Percentiles rank a stretch among this genome's conserved stretches.
These are phyloP conservation scores for Tenthredo mesomela DNA, from an alignment of 2,888 invertebrate genomes.

Conservation along the genomic window DNA sequence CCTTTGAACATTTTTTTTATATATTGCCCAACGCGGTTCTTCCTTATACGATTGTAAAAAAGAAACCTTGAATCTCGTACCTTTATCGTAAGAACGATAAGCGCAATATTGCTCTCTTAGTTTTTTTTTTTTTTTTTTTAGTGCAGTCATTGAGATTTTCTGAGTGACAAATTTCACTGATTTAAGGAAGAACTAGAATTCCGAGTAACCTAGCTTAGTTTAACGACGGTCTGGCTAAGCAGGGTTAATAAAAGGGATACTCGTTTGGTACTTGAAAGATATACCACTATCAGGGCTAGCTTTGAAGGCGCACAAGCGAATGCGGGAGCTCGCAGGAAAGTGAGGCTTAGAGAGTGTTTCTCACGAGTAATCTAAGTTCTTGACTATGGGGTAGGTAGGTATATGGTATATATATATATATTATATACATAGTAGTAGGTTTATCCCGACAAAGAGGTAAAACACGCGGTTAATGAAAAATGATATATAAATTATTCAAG, in stretches of 20 bases:
- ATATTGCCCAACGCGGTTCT: background rate
- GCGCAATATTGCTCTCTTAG: background rate
- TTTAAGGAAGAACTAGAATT: conserved; percentile 6
- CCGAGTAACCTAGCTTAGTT: conserved; percentile 6
- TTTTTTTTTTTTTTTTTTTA: no score
- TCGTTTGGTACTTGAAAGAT: conserved; percentile 34
- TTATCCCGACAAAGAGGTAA: background rate
- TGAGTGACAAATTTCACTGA: background rate
- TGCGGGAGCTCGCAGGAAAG: background rate
- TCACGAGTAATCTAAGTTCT: conserved; percentile 33
- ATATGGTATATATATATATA: no score
- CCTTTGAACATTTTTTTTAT: background rate
- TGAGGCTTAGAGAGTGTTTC: conserved; percentile 18
- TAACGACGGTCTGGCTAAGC: conserved; percentile 39
- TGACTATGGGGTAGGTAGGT: background rate
- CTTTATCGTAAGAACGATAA: background rate
- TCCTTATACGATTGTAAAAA: background rate
- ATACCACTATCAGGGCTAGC: conserved; percentile 19
- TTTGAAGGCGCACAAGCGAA: conserved; percentile 27
- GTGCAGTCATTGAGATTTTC: background rate
- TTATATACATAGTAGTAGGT: background rate
- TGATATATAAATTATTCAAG: background rate
- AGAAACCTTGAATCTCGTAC: background rate
- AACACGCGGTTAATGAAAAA: conserved; percentile 22
- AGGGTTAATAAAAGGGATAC: conserved; percentile 48